Evolutionary conservation across 2,888 invertebrate species (phyloP).

Genomic region (Himalopsyche tibetana): DNA sequence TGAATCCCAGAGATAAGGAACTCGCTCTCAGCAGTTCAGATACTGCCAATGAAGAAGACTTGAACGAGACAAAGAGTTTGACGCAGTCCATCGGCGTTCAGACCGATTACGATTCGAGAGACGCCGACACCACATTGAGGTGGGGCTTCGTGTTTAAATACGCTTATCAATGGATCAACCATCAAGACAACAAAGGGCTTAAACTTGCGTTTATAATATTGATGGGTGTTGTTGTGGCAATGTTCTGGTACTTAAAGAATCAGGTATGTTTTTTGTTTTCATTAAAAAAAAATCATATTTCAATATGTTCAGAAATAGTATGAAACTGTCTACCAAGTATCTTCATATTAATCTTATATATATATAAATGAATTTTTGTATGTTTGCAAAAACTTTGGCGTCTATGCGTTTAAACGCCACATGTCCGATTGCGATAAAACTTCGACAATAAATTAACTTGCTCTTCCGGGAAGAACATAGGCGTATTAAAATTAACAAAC

Average conservation of each 20-base stretch:
- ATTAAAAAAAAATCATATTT: no score
- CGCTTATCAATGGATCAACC: conserved; percentile 81
- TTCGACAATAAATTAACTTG: no score
- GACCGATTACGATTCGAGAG: conserved; percentile 75
- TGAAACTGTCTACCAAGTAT: no score
- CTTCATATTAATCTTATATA: no score
- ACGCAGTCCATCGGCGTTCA: conserved; percentile 77
- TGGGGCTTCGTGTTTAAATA: conserved; percentile 72
- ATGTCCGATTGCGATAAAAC: no score
- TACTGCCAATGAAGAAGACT: conserved; percentile 72
- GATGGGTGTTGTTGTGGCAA: conserved; percentile 81
- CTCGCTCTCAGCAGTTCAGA: conserved; percentile 66
- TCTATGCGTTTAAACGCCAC: no score
- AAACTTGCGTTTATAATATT: conserved; percentile 83
- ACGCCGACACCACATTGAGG: conserved; percentile 72
- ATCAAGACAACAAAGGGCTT: conserved; percentile 86
- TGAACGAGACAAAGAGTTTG: conserved; percentile 68
- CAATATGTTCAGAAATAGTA: no score
- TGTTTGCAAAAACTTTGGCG: no score
- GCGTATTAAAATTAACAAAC: no score
- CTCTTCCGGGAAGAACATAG: no score
- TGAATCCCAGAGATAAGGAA: conserved; percentile 63
- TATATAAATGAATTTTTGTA: no score
- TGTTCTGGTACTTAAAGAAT: conserved; percentile 86
- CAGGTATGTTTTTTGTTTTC: conserved; percentile 75